These are phyloP conservation scores for Scaptomyza hsui DNA, from an alignment of 1,140 invertebrate species.

Conservation along the genomic window DNA sequence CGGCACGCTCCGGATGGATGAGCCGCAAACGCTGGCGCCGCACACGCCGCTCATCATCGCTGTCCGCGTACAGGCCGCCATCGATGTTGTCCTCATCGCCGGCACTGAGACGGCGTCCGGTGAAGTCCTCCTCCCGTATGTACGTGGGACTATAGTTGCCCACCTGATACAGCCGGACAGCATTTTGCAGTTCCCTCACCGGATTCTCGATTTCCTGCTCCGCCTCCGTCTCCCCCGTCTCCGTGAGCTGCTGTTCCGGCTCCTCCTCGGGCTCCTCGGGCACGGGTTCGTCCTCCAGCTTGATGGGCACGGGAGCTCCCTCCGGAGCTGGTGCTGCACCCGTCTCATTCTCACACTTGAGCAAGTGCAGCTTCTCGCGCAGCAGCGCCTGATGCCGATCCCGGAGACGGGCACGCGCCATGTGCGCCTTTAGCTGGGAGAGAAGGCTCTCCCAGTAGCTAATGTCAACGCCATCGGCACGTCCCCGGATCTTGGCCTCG, in stretches of 20 bases:
- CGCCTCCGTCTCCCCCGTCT: neutral
- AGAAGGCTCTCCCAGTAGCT: conserved; percentile 98
- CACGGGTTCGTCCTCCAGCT: conserved; percentile 20
- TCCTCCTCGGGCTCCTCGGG: conserved; percentile 20
- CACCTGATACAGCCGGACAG: conserved; percentile 88
- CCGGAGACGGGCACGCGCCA: conserved; percentile 95
- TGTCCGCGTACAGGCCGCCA: conserved; percentile 85
- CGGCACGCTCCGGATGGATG: conserved; percentile 54
- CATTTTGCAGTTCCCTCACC: conserved; percentile 86
- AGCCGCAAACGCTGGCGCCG: conserved; percentile 54
- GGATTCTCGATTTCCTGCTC: conserved; percentile 80
- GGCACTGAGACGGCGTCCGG: conserved; percentile 31
- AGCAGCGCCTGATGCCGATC: conserved; percentile 97
- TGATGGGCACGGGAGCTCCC: conserved; percentile 15
- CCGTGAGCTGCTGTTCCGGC: neutral
- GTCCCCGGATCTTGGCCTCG: conserved; percentile 93
- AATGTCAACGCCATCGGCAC: conserved; percentile 96
- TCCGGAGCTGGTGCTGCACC: conserved; percentile 47
- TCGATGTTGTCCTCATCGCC: conserved; percentile 87
- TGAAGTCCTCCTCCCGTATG: conserved; percentile 84
- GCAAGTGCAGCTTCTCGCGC: conserved; percentile 93
- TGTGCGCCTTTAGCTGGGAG: conserved; percentile 97
- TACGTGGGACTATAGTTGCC: conserved; percentile 94
- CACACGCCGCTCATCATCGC: conserved; percentile 61
- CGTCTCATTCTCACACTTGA: conserved; percentile 90